phyloP scores from a whole-genome alignment of 2,113 vertebrate genomes.

The Vireo altiloquus region DNA sequence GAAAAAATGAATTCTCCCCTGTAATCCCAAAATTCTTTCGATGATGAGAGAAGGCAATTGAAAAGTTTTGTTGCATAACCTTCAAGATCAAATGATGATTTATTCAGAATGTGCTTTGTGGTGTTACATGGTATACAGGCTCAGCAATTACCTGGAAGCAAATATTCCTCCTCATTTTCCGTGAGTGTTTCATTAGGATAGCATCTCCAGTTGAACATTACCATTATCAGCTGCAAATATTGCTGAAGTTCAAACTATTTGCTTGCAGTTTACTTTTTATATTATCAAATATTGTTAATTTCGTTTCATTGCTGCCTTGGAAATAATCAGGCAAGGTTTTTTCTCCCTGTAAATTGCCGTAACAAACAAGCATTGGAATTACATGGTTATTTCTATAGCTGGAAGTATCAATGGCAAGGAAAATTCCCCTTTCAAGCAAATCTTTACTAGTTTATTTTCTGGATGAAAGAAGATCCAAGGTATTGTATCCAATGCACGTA shows the following conservation, averaged over 20 bases:
- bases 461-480: background rate
- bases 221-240: background rate
- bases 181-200: background rate
- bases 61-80: constrained; percentile 7
- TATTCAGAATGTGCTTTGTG: background rate
- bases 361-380: background rate
- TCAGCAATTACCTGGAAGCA: constrained; percentile 20
- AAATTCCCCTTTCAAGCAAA: background rate
- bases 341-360: background rate
- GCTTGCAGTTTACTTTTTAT: background rate
- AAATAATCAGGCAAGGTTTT: background rate
- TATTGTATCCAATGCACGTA: background rate
- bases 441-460: background rate
- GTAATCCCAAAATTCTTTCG: background rate
- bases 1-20: background rate
- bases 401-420: background rate
- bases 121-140: background rate
- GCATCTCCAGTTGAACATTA: background rate
- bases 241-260: background rate
- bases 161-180: background rate
- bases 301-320: background rate
- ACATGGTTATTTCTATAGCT: background rate
- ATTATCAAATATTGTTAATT: background rate
- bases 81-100: background rate
- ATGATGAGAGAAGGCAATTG: background rate